Conservation (phyloP, 1,140 invertebrate genomes). For the Hylaeus anthracinus region DNA sequence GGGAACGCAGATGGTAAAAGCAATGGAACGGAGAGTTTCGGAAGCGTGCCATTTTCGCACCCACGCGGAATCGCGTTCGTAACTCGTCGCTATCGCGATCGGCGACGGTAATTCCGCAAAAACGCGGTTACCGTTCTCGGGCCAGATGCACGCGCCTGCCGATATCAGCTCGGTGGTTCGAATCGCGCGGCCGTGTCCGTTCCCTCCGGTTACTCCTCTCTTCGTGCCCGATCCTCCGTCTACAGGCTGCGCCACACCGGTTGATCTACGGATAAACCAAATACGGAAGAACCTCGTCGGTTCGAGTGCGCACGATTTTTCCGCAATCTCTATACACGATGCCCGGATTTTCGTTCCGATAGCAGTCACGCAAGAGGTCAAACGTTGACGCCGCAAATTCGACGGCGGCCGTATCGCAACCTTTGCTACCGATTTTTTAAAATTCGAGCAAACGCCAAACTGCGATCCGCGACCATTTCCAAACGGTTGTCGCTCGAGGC, state of each 20-base stretch:
- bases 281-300: conserved; percentile 19
- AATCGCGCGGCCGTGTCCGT: neutral
- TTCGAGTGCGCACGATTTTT: neutral
- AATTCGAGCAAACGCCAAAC: too few relatives aligned
- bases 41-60: conserved; percentile 2
- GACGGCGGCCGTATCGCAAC: too few relatives aligned
- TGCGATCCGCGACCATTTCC: too few relatives aligned
- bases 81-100: neutral
- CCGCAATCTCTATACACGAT: too few relatives aligned
- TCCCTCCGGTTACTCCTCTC: conserved; percentile 18
- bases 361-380: too few relatives aligned
- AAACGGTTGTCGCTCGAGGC: too few relatives aligned
- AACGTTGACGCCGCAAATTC: too few relatives aligned
- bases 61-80: neutral
- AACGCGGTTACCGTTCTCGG: conserved; percentile 12
- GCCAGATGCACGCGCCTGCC: conserved; percentile 6
- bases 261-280: conserved; percentile 18
- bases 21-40: too few relatives aligned
- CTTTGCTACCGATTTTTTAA: too few relatives aligned
- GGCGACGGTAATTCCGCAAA: conserved; percentile 11
- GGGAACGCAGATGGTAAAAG: neutral
- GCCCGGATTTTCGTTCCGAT: too few relatives aligned
- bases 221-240: neutral
- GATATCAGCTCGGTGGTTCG: neutral
- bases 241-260: neutral